Base-by-base conservation (phyloP, 2,888 invertebrate genomes). In the Mylabris sibirica region DNA sequence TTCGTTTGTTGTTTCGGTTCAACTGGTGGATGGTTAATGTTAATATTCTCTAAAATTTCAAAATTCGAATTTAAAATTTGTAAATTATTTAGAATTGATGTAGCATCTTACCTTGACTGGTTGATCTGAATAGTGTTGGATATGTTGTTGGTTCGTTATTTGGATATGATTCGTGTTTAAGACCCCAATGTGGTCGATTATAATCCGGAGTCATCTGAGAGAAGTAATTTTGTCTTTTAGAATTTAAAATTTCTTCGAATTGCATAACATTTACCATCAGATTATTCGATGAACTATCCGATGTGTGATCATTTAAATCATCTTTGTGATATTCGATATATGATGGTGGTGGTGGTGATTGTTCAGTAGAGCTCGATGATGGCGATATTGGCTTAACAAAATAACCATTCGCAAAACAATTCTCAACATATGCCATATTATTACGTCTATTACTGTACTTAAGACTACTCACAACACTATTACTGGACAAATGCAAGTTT, bases 1-100 rank as follows among this genome's bases (percentile, higher is more conserved):
- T 83, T 41, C 22, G 61, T 14, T 9, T 1, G 20, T 4, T 22
- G 22, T 57, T 57, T 57, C 1, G 24, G 0, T 12, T 57, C 57
- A 22, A 24, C 14, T 14, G 24, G 12, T 1, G 24, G 14, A 14
- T 0, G 24, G 24, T 24, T 20, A 11, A n/a, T 9, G 2, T 20
- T 5, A 49, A 20, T 49, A 49, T 49, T 49, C 6, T 49, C 49
- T 49, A 49, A 9, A 44, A 41, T 41, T 14, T 35, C 8, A 44
- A 41, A 17, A 44, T 6, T 44, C 6, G 38, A 38, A 12, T 44
- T n/a, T n/a, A 6, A 17, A 17, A 6, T 44, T 44, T 6, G 11
- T 14, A 3, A 14, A 38, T 12, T 12, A 38, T 12, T 12, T 3
- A 3, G 0, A 12, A 14, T 38, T 38, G 41, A 17, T 4, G 11